Evolutionary conservation across 2,113 vertebrate species (phyloP).

Genomic region (Meleagris gallopavo): DNA sequence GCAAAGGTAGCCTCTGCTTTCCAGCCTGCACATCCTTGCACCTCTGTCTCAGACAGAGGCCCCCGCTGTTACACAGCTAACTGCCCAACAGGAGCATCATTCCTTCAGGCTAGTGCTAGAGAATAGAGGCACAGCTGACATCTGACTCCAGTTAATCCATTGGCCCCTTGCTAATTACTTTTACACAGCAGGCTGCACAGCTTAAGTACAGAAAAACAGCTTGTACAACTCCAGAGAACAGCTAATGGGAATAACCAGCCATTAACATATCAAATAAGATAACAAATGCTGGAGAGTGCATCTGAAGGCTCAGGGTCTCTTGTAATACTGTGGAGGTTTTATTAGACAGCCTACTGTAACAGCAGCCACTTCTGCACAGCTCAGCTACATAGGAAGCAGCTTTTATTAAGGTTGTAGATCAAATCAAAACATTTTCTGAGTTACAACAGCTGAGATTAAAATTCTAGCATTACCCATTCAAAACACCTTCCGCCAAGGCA

Average conservation of each 20-base stretch:
- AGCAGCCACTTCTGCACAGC: neutral
- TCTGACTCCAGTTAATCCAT: constrained; percentile 10
- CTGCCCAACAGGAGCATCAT: neutral
- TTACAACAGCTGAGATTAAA: neutral
- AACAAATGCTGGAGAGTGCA: constrained; percentile 24
- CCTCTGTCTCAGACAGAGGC: neutral
- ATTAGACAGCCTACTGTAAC: neutral
- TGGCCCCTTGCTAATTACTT: neutral
- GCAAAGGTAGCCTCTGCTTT: neutral
- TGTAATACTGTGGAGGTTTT: neutral
- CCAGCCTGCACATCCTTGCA: neutral
- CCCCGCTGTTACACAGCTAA: neutral
- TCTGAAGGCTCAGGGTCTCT: neutral
- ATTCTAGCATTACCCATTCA: neutral
- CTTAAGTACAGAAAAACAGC: constrained; percentile 8
- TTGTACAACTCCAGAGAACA: neutral
- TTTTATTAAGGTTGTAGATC: neutral
- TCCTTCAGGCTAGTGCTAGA: neutral
- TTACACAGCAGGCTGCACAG: constrained; percentile 11
- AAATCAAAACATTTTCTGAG: neutral
- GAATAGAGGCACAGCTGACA: neutral
- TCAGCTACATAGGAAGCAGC: neutral
- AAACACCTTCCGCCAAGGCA: neutral
- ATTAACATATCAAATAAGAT: constrained; percentile 28
- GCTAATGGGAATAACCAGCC: constrained; percentile 28